Conservation (phyloP, 2,797 vertebrate genomes). For the Tadarida brasiliensis region DNA sequence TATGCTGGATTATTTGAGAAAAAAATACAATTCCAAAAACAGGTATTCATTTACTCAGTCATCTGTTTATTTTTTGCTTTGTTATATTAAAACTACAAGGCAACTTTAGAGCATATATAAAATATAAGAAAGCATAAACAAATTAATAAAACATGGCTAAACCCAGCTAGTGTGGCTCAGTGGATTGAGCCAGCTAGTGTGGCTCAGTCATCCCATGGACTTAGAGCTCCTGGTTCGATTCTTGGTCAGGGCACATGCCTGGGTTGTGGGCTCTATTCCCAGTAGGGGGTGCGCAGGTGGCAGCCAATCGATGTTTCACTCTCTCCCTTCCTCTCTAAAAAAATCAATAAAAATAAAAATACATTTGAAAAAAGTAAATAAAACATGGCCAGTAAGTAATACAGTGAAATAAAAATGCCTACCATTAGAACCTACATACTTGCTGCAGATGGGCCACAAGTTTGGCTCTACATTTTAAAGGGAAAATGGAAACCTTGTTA, state of each 20-base stretch:
- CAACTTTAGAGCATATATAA: conserved; percentile 43
- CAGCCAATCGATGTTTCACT: no score
- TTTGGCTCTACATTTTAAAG: conserved; percentile 33
- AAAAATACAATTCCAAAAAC: not conserved
- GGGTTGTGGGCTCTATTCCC: no score
- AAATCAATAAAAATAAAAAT: no score
- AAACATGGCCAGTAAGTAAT: not conserved
- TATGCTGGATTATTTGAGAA: conserved; percentile 22
- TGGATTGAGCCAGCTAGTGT: no score
- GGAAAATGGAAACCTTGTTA: conserved; percentile 3
- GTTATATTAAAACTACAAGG: conserved; percentile 26
- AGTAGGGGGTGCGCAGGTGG: no score
- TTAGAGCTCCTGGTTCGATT: no score
- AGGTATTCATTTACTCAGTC: not conserved
- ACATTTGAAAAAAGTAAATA: not conserved
- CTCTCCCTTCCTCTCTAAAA: no score
- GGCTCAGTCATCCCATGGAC: no score
- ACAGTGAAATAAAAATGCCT: conserved; percentile 22
- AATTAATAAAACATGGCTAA: not conserved
- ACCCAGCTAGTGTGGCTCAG: no score
- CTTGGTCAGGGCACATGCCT: no score
- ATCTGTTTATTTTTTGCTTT: conserved; percentile 40
- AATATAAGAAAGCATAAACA: conserved; percentile 23
- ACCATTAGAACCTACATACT: not conserved
- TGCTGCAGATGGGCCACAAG: not conserved